Percentiles rank a stretch among this genome's conserved stretches.
phyloP scores from a whole-genome alignment of 2,888 invertebrate species.

The Stenolophus ochropezus region DNA sequence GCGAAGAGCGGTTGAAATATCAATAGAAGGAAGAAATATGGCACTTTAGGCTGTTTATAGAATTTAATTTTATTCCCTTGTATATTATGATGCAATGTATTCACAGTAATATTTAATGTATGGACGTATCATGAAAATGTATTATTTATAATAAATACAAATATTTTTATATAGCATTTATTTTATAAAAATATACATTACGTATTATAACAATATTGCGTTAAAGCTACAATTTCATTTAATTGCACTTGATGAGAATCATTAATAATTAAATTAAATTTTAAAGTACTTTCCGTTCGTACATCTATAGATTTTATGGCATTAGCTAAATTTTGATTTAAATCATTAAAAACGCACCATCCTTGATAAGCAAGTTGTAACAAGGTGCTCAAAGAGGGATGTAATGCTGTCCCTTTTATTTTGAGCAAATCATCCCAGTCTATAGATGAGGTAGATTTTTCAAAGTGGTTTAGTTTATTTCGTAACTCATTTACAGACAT shows the following conservation, averaged over 20 bases:
- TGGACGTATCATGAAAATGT: constrained; percentile 6
- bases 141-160: constrained; percentile 43
- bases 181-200: constrained; percentile 11
- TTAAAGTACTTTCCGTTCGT: constrained; percentile 30
- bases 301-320: constrained; percentile 48
- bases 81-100: background rate
- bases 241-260: background rate
- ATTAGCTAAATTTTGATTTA: constrained; percentile 48
- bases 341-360: constrained; percentile 38
- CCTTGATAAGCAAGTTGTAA: constrained; percentile 51
- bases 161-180: constrained; percentile 50
- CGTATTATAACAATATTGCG: constrained; percentile 55
- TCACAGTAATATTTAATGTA: background rate
- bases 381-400: constrained; percentile 35
- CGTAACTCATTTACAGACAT: constrained; percentile 33
- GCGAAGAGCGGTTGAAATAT: constrained; percentile 92
- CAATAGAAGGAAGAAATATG: constrained; percentile 98
- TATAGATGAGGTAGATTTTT: constrained; percentile 32
- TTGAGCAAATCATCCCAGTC: constrained; percentile 42
- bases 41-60: constrained; percentile 75
- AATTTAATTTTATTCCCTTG: constrained; percentile 29
- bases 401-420: constrained; percentile 40
- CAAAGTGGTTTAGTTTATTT: constrained; percentile 41
- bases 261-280: background rate
- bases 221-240: constrained; percentile 50